Conservation (phyloP, 2,797 vertebrate species). For the Muraenolepis orangiensis region DNA sequence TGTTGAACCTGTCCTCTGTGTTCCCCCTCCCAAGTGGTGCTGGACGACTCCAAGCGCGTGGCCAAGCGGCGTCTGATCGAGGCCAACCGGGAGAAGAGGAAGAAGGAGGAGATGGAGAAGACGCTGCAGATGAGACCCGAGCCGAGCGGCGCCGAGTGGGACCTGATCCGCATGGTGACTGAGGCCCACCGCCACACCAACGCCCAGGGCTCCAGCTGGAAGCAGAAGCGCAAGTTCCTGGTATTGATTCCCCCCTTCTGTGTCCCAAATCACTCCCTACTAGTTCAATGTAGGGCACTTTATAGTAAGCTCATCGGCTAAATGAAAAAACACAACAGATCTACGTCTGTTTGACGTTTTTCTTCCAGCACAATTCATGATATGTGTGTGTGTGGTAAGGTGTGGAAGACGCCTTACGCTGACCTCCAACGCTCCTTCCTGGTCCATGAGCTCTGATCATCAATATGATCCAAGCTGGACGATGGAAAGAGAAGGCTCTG, state of each 20-base stretch:
- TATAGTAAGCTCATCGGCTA: no score
- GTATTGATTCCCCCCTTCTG: constrained; percentile 57
- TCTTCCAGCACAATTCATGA: no score
- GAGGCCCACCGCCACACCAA: constrained; percentile 96
- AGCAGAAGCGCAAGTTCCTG: constrained; percentile 98
- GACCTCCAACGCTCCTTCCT: no score
- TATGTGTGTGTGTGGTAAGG: background rate
- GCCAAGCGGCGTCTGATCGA: constrained; percentile 96
- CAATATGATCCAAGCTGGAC: background rate
- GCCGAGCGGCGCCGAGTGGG: constrained; percentile 89
- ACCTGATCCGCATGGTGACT: constrained; percentile 88
- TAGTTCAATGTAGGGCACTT: no score
- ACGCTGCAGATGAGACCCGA: constrained; percentile 88
- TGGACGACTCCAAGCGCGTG: constrained; percentile 93
- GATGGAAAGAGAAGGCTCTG: no score
- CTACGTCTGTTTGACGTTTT: no score
- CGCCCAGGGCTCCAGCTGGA: constrained; percentile 96
- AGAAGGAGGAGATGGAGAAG: constrained; percentile 91
- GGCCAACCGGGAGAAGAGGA: constrained; percentile 91
- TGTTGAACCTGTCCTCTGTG: no score
- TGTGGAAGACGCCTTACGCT: no score
- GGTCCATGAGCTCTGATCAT: background rate
- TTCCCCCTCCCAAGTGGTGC: constrained; percentile 79
- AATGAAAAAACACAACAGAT: no score
- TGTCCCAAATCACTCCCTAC: no score